Evolutionary conservation across 2,888 invertebrate species (phyloP), one percentile per base, ranked within the genome.

Genomic region (Xestoiulus laeticollis): DNA sequence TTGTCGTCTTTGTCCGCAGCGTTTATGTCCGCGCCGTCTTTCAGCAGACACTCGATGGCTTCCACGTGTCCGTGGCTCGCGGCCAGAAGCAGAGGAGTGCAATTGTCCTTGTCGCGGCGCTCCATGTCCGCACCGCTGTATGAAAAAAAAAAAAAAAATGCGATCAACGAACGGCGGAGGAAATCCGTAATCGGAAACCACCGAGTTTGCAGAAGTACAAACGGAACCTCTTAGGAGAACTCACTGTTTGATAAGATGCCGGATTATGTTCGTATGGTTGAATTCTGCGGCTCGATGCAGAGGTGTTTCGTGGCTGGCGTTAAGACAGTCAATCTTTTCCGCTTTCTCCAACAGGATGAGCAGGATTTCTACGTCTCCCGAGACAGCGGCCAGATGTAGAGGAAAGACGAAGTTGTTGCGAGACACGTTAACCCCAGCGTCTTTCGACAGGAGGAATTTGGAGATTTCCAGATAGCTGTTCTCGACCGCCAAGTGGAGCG

Each of bases 1-100:
- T 92, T 92, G 89, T 93, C 93, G 89, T 92, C 91, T 90, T 92
- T 92, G 89, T 93, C 93, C 0, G 91, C 90, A 32, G 91, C 92
- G 19, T 90, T 90, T 84, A 91, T 90, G 88, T 92, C 91, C 1
- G 92, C 92, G n/a, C 91, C 91, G 19, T 90, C 90, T 86, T 91
- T 90, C 59, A 93, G 90, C 87, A 93, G 90, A 4, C 90, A 89
- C 85, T 91, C 90, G 14, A 92, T 90, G 16, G 92, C 91, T 26
- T 91, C 90, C 3, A 91, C 90, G 87, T 92, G 91, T 32, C 92
- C 93, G 32, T 91, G 91, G 12, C 90, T 90, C n/a, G 92, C 91
- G n/a, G 92, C 92, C 89, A 92, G 89, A 89, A 93, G 89, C 59
- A 93, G 90, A 0, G 93, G 92, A 1, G 92, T 92, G 90, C 91